phyloP scores from a whole-genome alignment of 1,140 invertebrate species.

The Phocides pigmalion region DNA sequence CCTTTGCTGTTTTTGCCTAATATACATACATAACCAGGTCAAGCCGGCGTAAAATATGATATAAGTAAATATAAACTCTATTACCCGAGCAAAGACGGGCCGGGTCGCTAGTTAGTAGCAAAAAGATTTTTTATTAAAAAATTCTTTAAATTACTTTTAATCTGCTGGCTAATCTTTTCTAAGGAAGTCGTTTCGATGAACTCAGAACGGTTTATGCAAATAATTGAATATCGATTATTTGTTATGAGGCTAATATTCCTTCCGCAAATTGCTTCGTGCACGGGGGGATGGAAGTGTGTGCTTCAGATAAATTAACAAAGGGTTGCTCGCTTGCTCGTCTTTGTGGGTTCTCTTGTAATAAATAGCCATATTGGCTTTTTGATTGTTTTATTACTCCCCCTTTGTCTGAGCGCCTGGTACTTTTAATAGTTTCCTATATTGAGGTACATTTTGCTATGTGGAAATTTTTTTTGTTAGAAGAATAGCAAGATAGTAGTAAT shows the following conservation, averaged over 20 bases:
- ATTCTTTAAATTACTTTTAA: too few species aligned
- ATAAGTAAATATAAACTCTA: too few species aligned
- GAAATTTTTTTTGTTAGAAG: background rate
- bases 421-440: conserved; percentile 16
- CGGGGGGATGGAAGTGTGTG: conserved; percentile 31
- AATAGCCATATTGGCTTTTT: conserved; percentile 56
- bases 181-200: background rate
- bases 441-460: conserved; percentile 23
- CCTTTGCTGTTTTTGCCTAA: too few species aligned
- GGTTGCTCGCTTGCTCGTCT: conserved; percentile 42
- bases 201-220: conserved; percentile 27
- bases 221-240: conserved; percentile 37
- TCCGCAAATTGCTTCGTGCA: conserved; percentile 29
- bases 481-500: too few species aligned
- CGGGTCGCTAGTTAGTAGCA: too few species aligned
- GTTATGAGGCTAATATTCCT: conserved; percentile 36
- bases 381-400: conserved; percentile 59
- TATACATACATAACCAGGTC: too few species aligned
- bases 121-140: too few species aligned
- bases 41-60: too few species aligned
- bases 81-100: too few species aligned
- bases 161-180: conserved; percentile 10
- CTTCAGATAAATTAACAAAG: conserved; percentile 46
- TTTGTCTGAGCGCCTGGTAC: conserved; percentile 20
- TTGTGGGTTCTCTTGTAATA: conserved; percentile 48